Base-by-base conservation (phyloP, 1,140 invertebrate genomes). In the Centruroides sculpturatus region DNA sequence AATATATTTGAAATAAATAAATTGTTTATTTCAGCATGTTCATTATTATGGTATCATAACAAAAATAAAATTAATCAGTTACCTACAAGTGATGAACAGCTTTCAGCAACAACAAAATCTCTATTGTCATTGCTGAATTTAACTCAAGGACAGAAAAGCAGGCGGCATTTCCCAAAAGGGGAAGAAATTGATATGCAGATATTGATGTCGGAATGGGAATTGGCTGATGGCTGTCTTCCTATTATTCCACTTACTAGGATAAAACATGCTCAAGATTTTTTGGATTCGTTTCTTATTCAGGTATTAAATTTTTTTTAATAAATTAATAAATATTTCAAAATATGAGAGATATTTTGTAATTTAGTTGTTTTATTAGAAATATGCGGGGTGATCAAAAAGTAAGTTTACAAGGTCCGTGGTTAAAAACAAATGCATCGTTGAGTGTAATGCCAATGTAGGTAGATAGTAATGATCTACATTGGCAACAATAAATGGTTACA, bases 191-290 rank as follows among this genome's bases (percentile, higher is more conserved):
- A 34, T 5, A 51, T 13, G 12, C 12, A 51, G 12, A 34, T 51
- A 51, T 13, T 51, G 10, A 34, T n/a, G 50, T 34, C 50, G 5
- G 23, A 34, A n/a, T 51, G 12, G 23, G 12, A 51, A 34, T 51
- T 51, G 6, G 12, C 23, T 4, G 13, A 13, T 6, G 55, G 9
- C 46, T 80, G 78, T 59, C 66, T 77, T 54, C 74, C 74, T 60
- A 72, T 73, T 59, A 76, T 76, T 68, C 73, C 76, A 61, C 69
- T 80, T 6, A 72, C 74, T 23, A 70, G 79, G 55, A 75, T 80
- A 35, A 76, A 78, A 67, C 72, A 79, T 56, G 67, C 73, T 0
- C 71, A 78, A 62, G 73, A 72, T 56, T 80, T 80, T 65, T 76
- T 76, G 11, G 71, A 72, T n/a, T 71, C 74, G 34, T 80, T 78